phyloP scores from a whole-genome alignment of 2,113 vertebrate species.

The Amazona guildingii region DNA sequence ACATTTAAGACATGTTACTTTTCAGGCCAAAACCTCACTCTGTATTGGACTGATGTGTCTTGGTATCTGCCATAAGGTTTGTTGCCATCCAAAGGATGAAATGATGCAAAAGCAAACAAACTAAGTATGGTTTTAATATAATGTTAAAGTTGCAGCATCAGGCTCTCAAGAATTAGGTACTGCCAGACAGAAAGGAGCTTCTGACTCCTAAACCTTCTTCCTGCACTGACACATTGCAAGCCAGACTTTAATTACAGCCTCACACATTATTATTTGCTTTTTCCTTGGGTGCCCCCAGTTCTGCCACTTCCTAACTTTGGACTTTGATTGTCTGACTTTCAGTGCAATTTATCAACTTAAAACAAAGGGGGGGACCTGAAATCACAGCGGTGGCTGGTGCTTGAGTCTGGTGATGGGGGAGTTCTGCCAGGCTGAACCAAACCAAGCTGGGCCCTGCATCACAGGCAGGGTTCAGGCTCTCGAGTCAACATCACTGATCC shows the following conservation, averaged over 20 bases:
- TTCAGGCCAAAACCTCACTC: neutral
- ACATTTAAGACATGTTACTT: neutral
- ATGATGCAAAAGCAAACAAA: neutral
- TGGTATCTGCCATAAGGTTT: neutral
- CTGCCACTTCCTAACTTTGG: neutral
- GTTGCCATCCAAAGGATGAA: neutral
- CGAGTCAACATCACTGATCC: neutral
- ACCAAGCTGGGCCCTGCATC: neutral
- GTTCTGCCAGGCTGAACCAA: neutral
- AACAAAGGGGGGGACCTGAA: rapidly evolving
- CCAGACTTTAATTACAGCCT: conserved; percentile 33
- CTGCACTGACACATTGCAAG: neutral
- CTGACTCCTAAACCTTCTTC: neutral
- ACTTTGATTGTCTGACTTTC: neutral
- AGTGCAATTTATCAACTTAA: neutral
- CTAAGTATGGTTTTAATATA: neutral
- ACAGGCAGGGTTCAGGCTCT: neutral
- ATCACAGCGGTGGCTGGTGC: neutral
- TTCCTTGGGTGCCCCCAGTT: neutral
- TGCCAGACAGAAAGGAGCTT: neutral
- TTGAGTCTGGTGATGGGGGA: neutral
- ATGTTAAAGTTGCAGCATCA: neutral
- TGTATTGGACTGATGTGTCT: neutral
- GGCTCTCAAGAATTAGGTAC: neutral
- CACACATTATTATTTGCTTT: neutral